Base-by-base conservation (phyloP, 2,888 invertebrate species). In the Drosophila pseudotalamancana region DNA sequence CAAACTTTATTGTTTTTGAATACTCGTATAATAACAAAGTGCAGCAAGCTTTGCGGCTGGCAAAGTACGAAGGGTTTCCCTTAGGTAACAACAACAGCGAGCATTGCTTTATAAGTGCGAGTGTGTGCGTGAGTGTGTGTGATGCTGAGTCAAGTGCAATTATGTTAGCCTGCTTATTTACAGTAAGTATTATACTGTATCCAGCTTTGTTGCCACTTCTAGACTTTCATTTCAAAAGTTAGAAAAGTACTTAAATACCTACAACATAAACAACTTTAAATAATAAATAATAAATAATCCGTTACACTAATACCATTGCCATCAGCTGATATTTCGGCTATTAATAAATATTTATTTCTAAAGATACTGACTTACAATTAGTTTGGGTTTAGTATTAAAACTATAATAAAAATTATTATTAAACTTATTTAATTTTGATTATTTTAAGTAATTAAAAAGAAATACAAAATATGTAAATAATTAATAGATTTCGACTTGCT, bases 1-100 rank as follows among this genome's bases (percentile, higher is more conserved):
- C 54, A 62, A 68, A 65, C 64, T 65, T 72, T 72, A 78, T 77
- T 78, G 76, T 77, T 75, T 78, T 60, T 60, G 56, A 61, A 74
- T 71, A n/a, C n/a, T n/a, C n/a, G n/a, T n/a, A 55, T 54, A 64
- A 61, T 62, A 53, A 43, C 29, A 59, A n/a, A 43, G 32, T 43
- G 31, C 35, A 48, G 45, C 34, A 35, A 3, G 43, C 6, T 19
- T 25, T n/a, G 4, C 9, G 27, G 11, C 21, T 12, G 32, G 1
- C 32, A 51, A 16, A 6, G 14, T 55, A 32, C 25, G 18, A 21
- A 23, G 19, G 19, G 21, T 25, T 40, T 4, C 8, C n/a, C 9
- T 11, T 6, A 18, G 56, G 21, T 46, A 32, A 14, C 8, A 34
- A 12, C 55, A 46, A 12, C 8, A 37, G 29, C 8, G 11, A 4